phyloP scores from a whole-genome alignment of 53 echinoderm and acorn worm species.

The Paracentrotus lividus region DNA sequence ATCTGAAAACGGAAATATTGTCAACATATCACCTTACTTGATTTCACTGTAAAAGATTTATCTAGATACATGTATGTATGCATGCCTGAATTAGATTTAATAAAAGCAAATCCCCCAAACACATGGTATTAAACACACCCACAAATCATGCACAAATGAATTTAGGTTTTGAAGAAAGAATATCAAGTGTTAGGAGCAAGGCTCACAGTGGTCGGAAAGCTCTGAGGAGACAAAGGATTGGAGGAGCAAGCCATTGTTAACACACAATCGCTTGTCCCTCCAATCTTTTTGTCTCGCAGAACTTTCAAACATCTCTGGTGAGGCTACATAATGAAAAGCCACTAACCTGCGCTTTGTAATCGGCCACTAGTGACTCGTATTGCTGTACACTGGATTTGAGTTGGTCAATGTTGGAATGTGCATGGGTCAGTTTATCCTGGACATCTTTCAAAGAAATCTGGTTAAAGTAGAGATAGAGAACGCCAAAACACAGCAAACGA shows the following conservation, averaged over 20 bases:
- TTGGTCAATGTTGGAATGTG: conserved; percentile 86
- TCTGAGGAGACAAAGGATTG: too few relatives aligned
- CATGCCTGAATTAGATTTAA: neutral
- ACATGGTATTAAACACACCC: neutral
- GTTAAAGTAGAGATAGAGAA: neutral
- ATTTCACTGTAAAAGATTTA: neutral
- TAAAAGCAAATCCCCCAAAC: neutral
- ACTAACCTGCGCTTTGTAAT: conserved; percentile 93
- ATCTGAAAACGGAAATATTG: neutral
- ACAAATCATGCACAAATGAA: neutral
- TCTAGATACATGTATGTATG: too few relatives aligned
- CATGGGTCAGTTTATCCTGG: conserved; percentile 89
- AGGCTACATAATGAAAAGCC: neutral
- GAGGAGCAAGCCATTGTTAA: too few relatives aligned
- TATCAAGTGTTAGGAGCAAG: conserved; percentile 6
- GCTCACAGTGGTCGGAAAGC: too few relatives aligned
- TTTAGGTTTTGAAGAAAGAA: neutral
- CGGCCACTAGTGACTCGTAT: conserved; percentile 88
- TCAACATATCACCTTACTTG: neutral
- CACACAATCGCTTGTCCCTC: too few relatives aligned
- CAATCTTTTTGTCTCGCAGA: too few relatives aligned
- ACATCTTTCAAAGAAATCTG: conserved; percentile 83
- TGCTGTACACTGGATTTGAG: conserved; percentile 90
- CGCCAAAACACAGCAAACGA: neutral
- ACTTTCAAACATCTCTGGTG: too few relatives aligned